Evolutionary conservation across 2,888 invertebrate genomes (phyloP).

Genomic region (Polylopha cassiicola): DNA sequence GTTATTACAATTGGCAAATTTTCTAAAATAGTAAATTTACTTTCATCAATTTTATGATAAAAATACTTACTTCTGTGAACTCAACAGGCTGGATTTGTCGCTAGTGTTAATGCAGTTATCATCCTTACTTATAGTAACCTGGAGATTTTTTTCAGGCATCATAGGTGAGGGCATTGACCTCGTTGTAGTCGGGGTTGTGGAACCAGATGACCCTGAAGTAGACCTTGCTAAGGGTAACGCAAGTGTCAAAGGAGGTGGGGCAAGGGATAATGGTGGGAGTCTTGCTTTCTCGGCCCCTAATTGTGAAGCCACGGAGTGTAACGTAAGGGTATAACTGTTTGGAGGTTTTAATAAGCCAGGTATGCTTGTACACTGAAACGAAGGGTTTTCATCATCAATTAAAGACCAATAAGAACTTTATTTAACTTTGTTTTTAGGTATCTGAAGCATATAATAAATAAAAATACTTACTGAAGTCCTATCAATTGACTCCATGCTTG

Average conservation of each 20-base stretch:
- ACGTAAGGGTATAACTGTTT: slow-evolving; percentile 72
- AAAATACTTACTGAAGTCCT: slow-evolving; percentile 78
- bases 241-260: slow-evolving; percentile 50
- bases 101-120: slow-evolving; percentile 63
- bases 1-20: too few relatives aligned
- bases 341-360: slow-evolving; percentile 83
- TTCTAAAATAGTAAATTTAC: too few relatives aligned
- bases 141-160: slow-evolving; percentile 63
- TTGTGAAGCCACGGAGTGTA: slow-evolving; percentile 62
- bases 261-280: slow-evolving; percentile 58
- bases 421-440: neutral
- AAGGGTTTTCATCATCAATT: slow-evolving; percentile 3
- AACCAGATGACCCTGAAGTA: slow-evolving; percentile 39
- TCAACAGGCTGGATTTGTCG: slow-evolving; percentile 69
- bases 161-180: slow-evolving; percentile 58
- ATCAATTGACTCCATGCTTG: slow-evolving; percentile 81
- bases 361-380: slow-evolving; percentile 78
- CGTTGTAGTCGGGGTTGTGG: slow-evolving; percentile 55
- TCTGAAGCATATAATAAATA: slow-evolving; percentile 5
- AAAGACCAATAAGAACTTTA: too few relatives aligned
- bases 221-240: slow-evolving; percentile 50
- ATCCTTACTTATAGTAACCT: slow-evolving; percentile 60
- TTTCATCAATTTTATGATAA: too few relatives aligned
- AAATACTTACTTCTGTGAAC: slow-evolving; percentile 64
- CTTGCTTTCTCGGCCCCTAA: slow-evolving; percentile 64